These are phyloP conservation scores for Megaceryle torquata DNA, from an alignment of 2,113 vertebrate genomes.

Conservation along the genomic window DNA sequence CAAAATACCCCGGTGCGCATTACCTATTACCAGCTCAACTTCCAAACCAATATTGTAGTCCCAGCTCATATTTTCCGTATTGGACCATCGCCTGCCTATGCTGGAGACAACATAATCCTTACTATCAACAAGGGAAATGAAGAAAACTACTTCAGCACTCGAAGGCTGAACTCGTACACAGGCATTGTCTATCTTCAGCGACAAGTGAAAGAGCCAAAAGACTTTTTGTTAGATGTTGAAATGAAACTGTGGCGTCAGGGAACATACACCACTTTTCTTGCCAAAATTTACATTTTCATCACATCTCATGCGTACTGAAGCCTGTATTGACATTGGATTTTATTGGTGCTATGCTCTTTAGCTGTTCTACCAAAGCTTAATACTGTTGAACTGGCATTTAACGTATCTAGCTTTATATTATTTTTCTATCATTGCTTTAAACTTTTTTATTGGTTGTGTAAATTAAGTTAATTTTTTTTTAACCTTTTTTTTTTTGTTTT, in stretches of 20 bases:
- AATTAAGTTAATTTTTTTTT: conserved; percentile 66
- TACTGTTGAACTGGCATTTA: conserved; percentile 46
- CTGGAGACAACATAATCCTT: conserved; percentile 86
- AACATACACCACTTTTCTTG: conserved; percentile 85
- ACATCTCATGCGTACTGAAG: conserved; percentile 78
- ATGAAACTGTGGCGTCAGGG: conserved; percentile 94
- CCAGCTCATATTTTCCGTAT: conserved; percentile 93
- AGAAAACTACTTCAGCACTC: conserved; percentile 88
- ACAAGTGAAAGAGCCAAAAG: conserved; percentile 79
- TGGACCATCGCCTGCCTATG: conserved; percentile 84
- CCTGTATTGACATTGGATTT: conserved; percentile 6
- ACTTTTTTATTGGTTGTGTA: conserved; percentile 44
- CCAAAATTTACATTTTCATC: conserved; percentile 91
- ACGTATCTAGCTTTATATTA: conserved; percentile 56
- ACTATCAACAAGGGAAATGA: conserved; percentile 85
- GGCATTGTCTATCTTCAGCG: conserved; percentile 88
- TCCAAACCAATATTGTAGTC: conserved; percentile 87
- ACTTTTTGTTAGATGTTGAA: conserved; percentile 92
- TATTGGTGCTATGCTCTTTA: conserved; percentile 71
- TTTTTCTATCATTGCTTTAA: conserved; percentile 47
- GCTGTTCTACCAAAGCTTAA: conserved; percentile 51
- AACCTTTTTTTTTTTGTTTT: neutral
- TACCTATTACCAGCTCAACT: conserved; percentile 89
- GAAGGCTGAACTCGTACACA: conserved; percentile 86
- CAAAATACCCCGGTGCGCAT: conserved; percentile 84